Evolutionary conservation across 2,113 vertebrate species (phyloP).

Genomic region (Naja naja): DNA sequence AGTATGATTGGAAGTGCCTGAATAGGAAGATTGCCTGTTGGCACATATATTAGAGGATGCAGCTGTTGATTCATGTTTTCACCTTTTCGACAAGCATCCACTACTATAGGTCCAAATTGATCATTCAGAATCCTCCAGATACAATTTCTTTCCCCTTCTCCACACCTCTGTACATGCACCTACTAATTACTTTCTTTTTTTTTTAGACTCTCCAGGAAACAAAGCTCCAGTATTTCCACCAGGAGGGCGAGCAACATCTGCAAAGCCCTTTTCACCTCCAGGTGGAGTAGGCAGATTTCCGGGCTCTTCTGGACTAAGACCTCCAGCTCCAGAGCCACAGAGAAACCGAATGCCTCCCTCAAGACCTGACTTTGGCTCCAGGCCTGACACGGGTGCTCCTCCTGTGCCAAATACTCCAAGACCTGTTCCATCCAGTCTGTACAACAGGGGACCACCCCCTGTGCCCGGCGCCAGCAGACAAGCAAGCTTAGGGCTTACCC

Average conservation of each 20-base stretch:
- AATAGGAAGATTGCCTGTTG: neutral
- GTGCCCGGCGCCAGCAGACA: conserved; percentile 69
- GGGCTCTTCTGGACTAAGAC: conserved; percentile 66
- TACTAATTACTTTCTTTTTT: conserved; percentile 21
- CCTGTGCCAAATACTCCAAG: conserved; percentile 85
- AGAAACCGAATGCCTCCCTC: conserved; percentile 72
- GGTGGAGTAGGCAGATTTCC: conserved; percentile 71
- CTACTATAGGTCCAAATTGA: accelerated
- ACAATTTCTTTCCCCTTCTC: accelerated
- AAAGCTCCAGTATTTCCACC: conserved; percentile 83
- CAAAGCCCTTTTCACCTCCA: conserved; percentile 72
- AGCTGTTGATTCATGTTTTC: neutral
- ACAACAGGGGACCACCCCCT: conserved; percentile 72
- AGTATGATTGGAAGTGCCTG: neutral
- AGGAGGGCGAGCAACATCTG: conserved; percentile 75
- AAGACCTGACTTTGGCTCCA: conserved; percentile 67
- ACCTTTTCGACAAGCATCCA: neutral
- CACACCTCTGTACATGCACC: neutral
- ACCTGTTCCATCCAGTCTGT: conserved; percentile 68
- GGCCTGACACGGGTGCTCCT: conserved; percentile 75
- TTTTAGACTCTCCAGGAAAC: conserved; percentile 76
- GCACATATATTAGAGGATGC: neutral
- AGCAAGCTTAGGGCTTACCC: conserved; percentile 59
- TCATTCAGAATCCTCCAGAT: accelerated
- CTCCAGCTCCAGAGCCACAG: conserved; percentile 69